Evolutionary conservation across 2,797 vertebrate genomes (phyloP).

Genomic region (Australoheros facetus): DNA sequence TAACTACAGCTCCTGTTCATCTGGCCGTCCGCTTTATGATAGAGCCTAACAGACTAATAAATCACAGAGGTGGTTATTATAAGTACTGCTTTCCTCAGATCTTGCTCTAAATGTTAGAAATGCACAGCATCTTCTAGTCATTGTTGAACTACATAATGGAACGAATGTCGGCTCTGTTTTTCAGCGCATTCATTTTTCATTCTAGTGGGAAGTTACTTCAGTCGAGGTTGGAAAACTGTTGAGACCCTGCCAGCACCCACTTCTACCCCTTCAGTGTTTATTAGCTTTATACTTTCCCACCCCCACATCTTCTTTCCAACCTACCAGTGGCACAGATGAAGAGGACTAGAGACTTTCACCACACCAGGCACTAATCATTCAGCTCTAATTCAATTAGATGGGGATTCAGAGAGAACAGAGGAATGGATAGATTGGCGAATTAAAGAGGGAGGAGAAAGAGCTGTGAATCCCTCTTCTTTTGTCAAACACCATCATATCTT

Average conservation of each 20-base stretch:
- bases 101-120: slow-evolving; percentile 27
- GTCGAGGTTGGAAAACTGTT: neutral
- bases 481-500: slow-evolving; percentile 57
- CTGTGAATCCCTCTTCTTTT: slow-evolving; percentile 59
- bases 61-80: slow-evolving; percentile 54
- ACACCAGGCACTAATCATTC: slow-evolving; percentile 56
- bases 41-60: slow-evolving; percentile 56
- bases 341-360: slow-evolving; percentile 20
- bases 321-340: slow-evolving; percentile 8
- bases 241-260: neutral
- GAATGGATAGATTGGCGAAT: slow-evolving; percentile 29
- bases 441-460: slow-evolving; percentile 34
- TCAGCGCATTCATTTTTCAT: slow-evolving; percentile 4
- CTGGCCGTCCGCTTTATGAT: slow-evolving; percentile 61
- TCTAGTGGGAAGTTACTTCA: neutral
- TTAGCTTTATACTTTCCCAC: slow-evolving; percentile 2
- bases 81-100: slow-evolving; percentile 6
- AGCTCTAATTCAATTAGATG: slow-evolving; percentile 69
- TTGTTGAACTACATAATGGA: slow-evolving; percentile 10
- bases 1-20: slow-evolving; percentile 39
- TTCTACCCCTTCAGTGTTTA: neutral
- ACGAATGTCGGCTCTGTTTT: slow-evolving; percentile 4
- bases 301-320: neutral
- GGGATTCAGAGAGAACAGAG: slow-evolving; percentile 45
- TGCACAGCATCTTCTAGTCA: neutral